Conservation (phyloP, 2,888 invertebrate species). For the Megaustenia siamemsis region DNA sequence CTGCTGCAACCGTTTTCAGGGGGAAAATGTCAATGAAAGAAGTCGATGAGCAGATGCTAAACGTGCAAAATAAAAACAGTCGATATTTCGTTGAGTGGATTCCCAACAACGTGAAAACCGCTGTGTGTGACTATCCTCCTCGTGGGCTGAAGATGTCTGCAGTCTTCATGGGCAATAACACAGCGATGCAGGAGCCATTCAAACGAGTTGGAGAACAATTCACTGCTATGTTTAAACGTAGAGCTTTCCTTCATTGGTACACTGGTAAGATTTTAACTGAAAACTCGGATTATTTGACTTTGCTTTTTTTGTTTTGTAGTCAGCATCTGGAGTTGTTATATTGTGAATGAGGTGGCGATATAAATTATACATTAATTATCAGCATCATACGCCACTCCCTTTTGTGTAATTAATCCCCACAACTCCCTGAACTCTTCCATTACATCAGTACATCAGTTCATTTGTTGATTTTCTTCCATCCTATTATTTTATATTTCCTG, state of each 20-base stretch:
- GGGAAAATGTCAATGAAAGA: conserved; percentile 96
- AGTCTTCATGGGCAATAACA: conserved; percentile 89
- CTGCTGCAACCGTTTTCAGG: conserved; percentile 92
- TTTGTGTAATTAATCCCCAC: too few species aligned
- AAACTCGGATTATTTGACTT: too few species aligned
- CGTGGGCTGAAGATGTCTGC: conserved; percentile 94
- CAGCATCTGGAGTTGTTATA: too few species aligned
- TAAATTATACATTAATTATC: too few species aligned
- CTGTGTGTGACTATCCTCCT: conserved; percentile 87
- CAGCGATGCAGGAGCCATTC: conserved; percentile 79
- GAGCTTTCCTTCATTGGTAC: conserved; percentile 98
- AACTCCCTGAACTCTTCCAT: too few species aligned
- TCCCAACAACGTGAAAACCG: conserved; percentile 78
- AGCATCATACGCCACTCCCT: too few species aligned
- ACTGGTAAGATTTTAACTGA: conserved; percentile 84
- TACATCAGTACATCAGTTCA: too few species aligned
- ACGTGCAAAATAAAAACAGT: conserved; percentile 84
- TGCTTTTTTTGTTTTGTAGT: too few species aligned
- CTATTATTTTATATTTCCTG: too few species aligned
- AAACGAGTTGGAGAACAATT: conserved; percentile 79
- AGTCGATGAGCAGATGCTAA: conserved; percentile 88
- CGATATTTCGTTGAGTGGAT: conserved; percentile 80
- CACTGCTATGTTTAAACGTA: conserved; percentile 93
- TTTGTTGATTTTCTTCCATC: too few species aligned
- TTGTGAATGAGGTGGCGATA: too few species aligned